Evolutionary conservation across 1,140 invertebrate species (phyloP), one percentile per base, ranked within the genome.

Genomic region (Drosophila nigromelanica): DNA sequence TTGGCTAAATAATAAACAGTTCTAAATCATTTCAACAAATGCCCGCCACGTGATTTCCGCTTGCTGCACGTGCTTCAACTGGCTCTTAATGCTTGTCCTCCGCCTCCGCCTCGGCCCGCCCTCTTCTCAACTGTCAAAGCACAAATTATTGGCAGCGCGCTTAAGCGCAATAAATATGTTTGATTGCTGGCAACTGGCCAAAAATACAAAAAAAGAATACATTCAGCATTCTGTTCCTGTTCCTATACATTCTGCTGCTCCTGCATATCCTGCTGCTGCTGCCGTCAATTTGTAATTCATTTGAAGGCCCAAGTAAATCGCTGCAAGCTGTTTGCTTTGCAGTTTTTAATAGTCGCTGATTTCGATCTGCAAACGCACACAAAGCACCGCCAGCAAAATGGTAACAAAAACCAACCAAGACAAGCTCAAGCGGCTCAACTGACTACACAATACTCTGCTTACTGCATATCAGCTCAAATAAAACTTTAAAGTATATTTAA

Each of bases 141-240:
- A 80, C 33, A 82, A 90, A 75, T 82, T 90, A 86, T 90, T 90
- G 86, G 81, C 87, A 82, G 69, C 80, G 71, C 81, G 76, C 78
- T 90, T 87, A 69, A 90, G 70, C 69, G 81, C 78, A 86, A 90
- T 90, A 90, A 90, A 90, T 90, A 87, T 71, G 51, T 73, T 90
- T 82, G 71, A 90, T 78, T 73, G 73, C 48, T 90, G 86, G 87
- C 87, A 81, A 67, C 60, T 76, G 74, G 70, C 78, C 87, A 69
- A 62, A 67, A 48, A 45, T 27, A 62, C 43, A 51, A 64, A 59
- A 51, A 64, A 59, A 55, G 8, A 5, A 7, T 8, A 33, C 6
- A 48, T 48, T 39, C 24, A 59, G n/a, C 27, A 71, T 12, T 71
- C n/a, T 21, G 37, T 18, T 10, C 35, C 24, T 24, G 27, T 12